These are phyloP conservation scores for Phyllostomus discolor DNA, from an alignment of 2,113 vertebrate genomes.

Conservation along the genomic window DNA sequence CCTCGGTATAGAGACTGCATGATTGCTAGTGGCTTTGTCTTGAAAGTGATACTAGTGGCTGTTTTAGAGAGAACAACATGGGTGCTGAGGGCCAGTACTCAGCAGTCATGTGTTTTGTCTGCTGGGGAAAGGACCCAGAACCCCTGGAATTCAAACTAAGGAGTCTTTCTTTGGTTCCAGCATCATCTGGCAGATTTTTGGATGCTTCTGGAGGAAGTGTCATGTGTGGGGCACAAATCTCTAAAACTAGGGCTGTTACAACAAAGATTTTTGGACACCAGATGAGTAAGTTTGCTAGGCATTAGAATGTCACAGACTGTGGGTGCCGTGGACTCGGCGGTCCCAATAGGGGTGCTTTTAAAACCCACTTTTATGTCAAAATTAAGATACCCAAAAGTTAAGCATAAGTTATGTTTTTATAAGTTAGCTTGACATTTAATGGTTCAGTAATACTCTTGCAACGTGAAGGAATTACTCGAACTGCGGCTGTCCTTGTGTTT, in stretches of 20 bases:
- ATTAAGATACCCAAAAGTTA: not conserved
- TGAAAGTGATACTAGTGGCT: not conserved
- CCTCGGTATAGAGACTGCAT: not conserved
- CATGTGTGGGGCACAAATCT: not conserved
- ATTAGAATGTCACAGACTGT: not conserved
- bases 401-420: not conserved
- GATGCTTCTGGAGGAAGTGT: not conserved
- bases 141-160: not conserved
- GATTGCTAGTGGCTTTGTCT: not conserved
- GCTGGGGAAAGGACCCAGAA: not conserved
- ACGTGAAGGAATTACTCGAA: not conserved
- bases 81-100: not conserved
- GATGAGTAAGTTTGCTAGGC: not conserved
- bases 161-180: not conserved
- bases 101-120: not conserved
- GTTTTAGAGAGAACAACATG: not conserved
- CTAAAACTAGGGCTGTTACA: not conserved
- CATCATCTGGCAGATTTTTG: not conserved
- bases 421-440: not conserved
- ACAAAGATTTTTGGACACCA: not conserved
- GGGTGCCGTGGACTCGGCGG: fast-evolving
- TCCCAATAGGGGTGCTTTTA: not conserved
- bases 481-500: not conserved
- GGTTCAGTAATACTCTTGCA: not conserved
- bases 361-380: not conserved